Percentiles rank a stretch among this genome's conserved stretches.
phyloP scores from a whole-genome alignment of 2,797 vertebrate genomes.

The Hirundo rustica region DNA sequence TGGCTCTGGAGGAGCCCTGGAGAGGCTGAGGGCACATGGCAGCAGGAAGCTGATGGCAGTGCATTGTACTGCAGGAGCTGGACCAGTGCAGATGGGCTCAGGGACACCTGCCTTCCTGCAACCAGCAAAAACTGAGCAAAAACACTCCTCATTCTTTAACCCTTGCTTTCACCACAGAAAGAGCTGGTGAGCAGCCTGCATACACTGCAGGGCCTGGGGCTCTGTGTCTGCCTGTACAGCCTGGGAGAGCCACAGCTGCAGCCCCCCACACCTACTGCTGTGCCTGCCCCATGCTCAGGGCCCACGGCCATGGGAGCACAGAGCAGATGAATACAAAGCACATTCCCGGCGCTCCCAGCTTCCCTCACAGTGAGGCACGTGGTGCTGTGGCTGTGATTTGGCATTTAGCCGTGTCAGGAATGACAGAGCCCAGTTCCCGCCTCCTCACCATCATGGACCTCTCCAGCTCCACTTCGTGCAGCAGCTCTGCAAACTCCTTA shows the following conservation, averaged over 20 bases:
- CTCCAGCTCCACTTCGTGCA: slow-evolving; percentile 93
- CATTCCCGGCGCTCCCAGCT: background rate
- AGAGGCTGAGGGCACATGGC: background rate
- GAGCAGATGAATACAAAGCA: background rate
- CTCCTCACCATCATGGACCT: slow-evolving; percentile 94
- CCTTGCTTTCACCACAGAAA: background rate
- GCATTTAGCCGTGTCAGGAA: background rate
- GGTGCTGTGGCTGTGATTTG: background rate
- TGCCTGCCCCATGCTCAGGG: background rate
- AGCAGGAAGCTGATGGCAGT: background rate
- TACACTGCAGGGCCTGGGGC: background rate
- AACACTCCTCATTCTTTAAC: background rate
- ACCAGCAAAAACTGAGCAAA: background rate
- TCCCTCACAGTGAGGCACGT: accelerated
- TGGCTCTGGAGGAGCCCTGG: slow-evolving; percentile 9
- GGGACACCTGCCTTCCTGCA: background rate
- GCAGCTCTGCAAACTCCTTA: slow-evolving; percentile 92
- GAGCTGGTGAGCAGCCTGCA: background rate
- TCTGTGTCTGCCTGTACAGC: background rate
- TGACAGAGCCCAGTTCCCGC: background rate
- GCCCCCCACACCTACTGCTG: background rate
- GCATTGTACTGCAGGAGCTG: background rate
- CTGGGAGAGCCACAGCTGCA: background rate
- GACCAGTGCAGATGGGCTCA: background rate
- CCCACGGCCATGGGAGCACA: accelerated